Conservation (phyloP, 2,888 invertebrate species). For the Monoplex corrugatus region DNA sequence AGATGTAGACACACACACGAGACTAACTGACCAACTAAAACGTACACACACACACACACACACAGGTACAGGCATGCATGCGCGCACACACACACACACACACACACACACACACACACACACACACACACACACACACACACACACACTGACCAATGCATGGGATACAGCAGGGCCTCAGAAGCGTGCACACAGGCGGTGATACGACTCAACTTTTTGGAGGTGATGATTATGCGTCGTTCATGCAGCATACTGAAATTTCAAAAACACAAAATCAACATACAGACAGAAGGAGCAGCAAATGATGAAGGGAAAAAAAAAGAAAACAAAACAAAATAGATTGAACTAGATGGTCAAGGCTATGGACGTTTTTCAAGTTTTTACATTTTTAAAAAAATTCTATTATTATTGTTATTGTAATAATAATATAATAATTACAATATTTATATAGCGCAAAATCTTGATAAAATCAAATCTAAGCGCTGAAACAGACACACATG, state of each 20-base stretch:
- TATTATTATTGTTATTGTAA: too few species aligned
- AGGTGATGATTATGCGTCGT: constrained; percentile 95
- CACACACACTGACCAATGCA: constrained; percentile 89
- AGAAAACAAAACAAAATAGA: too few species aligned
- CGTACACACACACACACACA: background rate
- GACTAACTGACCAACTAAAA: background rate
- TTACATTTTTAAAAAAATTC: too few species aligned
- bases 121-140: constrained; percentile 4
- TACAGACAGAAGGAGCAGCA: background rate
- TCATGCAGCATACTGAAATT: constrained; percentile 91
- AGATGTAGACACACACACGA: background rate
- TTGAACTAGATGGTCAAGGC: too few species aligned
- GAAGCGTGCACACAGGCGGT: constrained; percentile 94
- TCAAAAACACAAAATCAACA: background rate
- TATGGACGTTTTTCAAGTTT: too few species aligned
- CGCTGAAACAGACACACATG: background rate
- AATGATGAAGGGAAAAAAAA: too few species aligned
- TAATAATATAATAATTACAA: too few species aligned
- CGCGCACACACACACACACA: background rate
- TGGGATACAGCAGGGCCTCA: constrained; percentile 96
- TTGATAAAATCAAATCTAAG: too few species aligned
- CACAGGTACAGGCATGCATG: background rate
- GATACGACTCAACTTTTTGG: constrained; percentile 92
- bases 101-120: constrained; percentile 6
- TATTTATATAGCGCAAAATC: too few species aligned